phyloP scores from a whole-genome alignment of 2,797 vertebrate genomes.

The Hydrolagus colliei region DNA sequence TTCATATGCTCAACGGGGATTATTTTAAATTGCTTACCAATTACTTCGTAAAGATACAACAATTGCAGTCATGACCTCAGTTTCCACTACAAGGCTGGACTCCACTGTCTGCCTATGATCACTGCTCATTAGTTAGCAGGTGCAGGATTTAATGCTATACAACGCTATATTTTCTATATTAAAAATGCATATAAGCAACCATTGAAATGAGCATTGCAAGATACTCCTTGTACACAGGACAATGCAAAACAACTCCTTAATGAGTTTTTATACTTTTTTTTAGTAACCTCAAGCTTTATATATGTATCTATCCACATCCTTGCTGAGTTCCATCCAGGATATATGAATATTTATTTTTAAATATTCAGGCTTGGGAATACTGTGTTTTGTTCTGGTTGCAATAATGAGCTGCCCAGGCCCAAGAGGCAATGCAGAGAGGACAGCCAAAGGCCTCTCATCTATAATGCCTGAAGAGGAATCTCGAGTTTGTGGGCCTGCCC shows the following conservation, averaged over 20 bases:
- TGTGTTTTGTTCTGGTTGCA: too few species aligned
- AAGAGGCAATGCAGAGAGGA: too few species aligned
- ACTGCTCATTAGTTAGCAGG: neutral
- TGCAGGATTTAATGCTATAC: neutral
- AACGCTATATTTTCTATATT: neutral
- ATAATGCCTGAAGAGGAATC: too few species aligned
- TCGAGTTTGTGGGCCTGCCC: too few species aligned
- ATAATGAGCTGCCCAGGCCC: too few species aligned
- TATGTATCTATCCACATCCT: neutral
- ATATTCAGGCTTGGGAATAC: too few species aligned
- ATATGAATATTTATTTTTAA: neutral
- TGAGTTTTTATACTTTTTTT: neutral
- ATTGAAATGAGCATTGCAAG: neutral
- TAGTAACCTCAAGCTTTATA: neutral
- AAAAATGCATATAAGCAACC: neutral
- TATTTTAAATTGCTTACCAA: conserved; percentile 5
- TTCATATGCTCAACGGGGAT: conserved; percentile 1
- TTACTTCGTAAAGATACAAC: neutral
- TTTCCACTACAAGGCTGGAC: neutral
- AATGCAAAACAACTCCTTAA: neutral
- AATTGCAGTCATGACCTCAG: neutral
- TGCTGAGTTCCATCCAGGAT: neutral
- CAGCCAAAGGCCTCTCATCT: too few species aligned
- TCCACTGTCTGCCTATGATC: neutral
- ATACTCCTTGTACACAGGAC: neutral